Evolutionary conservation across 30 jellyfish, hydroid and myxozoan species (phyloP), one percentile per base, ranked within the genome.

Genomic region (Cassiopea xamachana): DNA sequence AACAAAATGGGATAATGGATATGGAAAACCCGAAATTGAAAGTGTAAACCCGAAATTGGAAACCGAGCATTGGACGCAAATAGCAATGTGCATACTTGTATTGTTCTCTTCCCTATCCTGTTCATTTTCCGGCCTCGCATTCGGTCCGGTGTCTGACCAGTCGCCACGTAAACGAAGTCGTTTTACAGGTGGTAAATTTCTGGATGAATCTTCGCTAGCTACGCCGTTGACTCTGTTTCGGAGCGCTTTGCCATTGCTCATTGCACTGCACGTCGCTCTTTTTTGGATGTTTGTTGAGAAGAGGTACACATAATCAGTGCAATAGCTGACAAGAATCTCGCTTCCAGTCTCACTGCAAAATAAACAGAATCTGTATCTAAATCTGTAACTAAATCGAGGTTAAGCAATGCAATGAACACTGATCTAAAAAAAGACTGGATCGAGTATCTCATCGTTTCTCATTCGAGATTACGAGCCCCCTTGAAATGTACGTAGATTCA

Each of bases 101-200:
- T 48, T 49, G 19, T 68, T 78, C 49, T 78, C 89, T 48, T 77
- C 84, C 39, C 80, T 60, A 47, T 89, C 97, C 60, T 83, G 88
- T 47, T 94, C 98, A 19, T 87, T 80, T 46, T 81, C 93, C 18
- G 98, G 98, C 59, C 97, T 87, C 48, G 98, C 97, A 73, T 91
- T 45, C 64, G 98, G 98, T 1, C 98, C 98, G 10, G 98, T 94
- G 61, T 94, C 98, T 7, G 98, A 94, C 98, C 98, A 94, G 86
- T 94, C 98, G 18, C 98, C 98, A 1, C 98, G 97, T 81, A 94
- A 75, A 10, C 98, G 97, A 12, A 94, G 93, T 10, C 98, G 90
- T 60, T 94, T 94, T 17, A 86, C 82, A 2, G 98, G 90, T 6
- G 98, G 98, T 60, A 84, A 81, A 70, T 64, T 60, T 1, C 67